Evolutionary conservation across 2,113 vertebrate genomes (phyloP), one percentile per base, ranked within the genome.

Genomic region (Rhombomys opimus): DNA sequence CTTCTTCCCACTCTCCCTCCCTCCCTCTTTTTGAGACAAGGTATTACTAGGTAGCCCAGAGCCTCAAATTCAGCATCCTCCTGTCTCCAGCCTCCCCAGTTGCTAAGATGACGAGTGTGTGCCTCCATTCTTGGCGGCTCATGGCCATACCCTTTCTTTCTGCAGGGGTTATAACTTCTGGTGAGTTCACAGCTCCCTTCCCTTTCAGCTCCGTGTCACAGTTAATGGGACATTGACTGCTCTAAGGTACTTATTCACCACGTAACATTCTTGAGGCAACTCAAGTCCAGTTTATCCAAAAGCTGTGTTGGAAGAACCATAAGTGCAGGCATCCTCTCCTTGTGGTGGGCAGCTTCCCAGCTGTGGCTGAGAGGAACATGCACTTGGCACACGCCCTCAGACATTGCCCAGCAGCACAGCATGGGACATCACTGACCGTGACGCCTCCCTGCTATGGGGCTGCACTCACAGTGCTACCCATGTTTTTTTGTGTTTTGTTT

Each of bases 61-160:
- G 84, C 82, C 61, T 86, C 8, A 30, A 85, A 85, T 23, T 85
- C 38, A 25, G 14, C 59, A 85, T 22, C 61, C 61, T 50, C 84
- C 41, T 32, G 63, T 8, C 82, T 41, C n/a, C 27, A 8, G 41
- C 17, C 63, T 86, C 41, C 61, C 82, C 38, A 50, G 14, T n/a
- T 59, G 23, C 59, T 46, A 17, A 63, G 22, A 63, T 63, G 22
- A 27, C 57, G 38, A 46, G 32, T 67, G 86, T 54, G 67, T 17
- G 8, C 63, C 86, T 7, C 67, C 46, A 35, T 32, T 2, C 67
- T n/a, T 13, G 67, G 2, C 50, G 7, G 32, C 68, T 3, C 2
- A 0, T 25, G 9, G 13, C 68, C 1, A 0, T 15, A 35, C 20
- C 20, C 68, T 41, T 46, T 30, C 23, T 65, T 25, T 0, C 25